These are phyloP conservation scores for Tetranychus cinnabarinus DNA, from an alignment of 1,140 invertebrate species.

Conservation along the genomic window DNA sequence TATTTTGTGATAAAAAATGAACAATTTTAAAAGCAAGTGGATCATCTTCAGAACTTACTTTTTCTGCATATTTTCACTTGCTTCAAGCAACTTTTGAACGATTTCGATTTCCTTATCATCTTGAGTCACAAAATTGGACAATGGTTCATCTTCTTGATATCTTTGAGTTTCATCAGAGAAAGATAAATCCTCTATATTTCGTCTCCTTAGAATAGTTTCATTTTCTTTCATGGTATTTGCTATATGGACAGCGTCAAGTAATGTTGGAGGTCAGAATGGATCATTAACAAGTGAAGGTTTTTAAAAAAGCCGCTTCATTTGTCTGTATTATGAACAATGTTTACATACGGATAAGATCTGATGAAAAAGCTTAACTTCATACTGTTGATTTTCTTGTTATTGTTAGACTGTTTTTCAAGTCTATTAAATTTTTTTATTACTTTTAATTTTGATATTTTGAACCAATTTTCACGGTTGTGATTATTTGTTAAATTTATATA, in stretches of 20 bases:
- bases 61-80: neutral
- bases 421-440: no score
- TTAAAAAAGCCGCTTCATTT: no score
- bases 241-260: neutral
- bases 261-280: conserved; percentile 43
- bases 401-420: no score
- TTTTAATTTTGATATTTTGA: no score
- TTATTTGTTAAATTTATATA: no score
- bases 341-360: neutral
- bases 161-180: neutral
- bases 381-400: no score
- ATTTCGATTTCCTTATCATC: neutral
- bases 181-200: neutral
- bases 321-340: neutral
- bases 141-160: conserved; percentile 1
- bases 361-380: no score
- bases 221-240: neutral
- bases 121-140: no score
- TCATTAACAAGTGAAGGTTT: conserved; percentile 24
- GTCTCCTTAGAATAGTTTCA: no score
- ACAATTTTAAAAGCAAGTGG: no score
- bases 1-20: neutral
- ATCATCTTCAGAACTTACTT: neutral
- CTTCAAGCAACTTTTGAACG: neutral
- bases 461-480: no score